phyloP scores from a whole-genome alignment of 64 coral and sea anemone genomes.

The Montipora capricornis region DNA sequence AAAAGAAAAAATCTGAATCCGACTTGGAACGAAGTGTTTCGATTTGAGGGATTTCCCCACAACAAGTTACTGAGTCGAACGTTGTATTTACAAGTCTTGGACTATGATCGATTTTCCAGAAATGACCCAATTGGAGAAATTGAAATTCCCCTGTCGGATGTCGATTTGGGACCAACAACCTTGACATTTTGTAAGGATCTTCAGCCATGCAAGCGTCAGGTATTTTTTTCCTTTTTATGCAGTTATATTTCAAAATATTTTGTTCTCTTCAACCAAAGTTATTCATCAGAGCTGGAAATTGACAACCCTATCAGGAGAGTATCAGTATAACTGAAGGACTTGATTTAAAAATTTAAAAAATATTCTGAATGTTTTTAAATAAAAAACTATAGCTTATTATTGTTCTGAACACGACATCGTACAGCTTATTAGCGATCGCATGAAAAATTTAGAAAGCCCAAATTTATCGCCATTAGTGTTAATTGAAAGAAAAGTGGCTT shows the following conservation, averaged over 20 bases:
- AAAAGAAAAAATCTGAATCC: slow-evolving; percentile 96
- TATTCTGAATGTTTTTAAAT: too few relatives aligned
- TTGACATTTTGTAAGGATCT: slow-evolving; percentile 86
- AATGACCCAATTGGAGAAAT: slow-evolving; percentile 98
- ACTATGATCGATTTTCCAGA: slow-evolving; percentile 98
- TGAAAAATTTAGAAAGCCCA: background rate
- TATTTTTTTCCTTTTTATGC: background rate
- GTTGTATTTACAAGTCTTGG: slow-evolving; percentile 92
- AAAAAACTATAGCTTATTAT: background rate
- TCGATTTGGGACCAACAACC: slow-evolving; percentile 82
- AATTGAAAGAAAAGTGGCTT: background rate
- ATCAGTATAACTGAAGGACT: slow-evolving; percentile 1
- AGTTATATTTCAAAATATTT: background rate
- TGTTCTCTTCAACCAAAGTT: slow-evolving; percentile 1
- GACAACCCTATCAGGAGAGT: background rate
- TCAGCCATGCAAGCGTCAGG: slow-evolving; percentile 84
- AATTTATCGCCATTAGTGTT: background rate
- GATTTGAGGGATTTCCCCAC: slow-evolving; percentile 95
- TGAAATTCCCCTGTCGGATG: slow-evolving; percentile 76
- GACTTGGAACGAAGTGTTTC: slow-evolving; percentile 97
- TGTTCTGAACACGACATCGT: background rate
- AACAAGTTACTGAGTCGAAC: slow-evolving; percentile 90
- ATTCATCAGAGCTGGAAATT: too few relatives aligned
- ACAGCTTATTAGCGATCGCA: background rate
- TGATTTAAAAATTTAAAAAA: background rate